Base-by-base conservation (phyloP, 2,888 invertebrate species). In the Prosopocoilus inquinatus region DNA sequence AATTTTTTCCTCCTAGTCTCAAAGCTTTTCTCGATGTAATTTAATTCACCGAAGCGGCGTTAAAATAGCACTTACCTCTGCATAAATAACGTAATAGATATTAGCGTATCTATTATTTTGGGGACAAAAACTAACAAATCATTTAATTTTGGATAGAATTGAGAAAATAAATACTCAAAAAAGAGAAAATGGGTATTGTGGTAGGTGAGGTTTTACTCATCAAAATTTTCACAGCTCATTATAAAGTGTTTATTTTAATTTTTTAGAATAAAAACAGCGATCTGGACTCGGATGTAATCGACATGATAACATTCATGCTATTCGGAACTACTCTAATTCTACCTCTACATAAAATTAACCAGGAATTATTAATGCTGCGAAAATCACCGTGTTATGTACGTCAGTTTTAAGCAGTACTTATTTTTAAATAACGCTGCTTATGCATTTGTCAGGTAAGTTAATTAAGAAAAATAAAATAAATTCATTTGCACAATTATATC, bases 251-350 rank as follows among this genome's bases (percentile, higher is more conserved):
- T 48, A 43, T 15, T n/a, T n/a, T n/a, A n/a, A 50, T 44, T 41
- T 49, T 54, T 45, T 50, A 57, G 56, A 43, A 51, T 43, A 41
- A 53, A 4, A 55, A 52, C 41, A 53, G 43, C 9, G 55, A 55
- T 2, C 34, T 59, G 45, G 55, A 53, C 13, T n/a, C 34, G 2
- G 78, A 79, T 47, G 78, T 82, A 46, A 75, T 82, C 34, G 85
- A 87, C 15, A 82, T 89, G 69, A 82, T 95, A 68, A 82, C 88
- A 45, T 78, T 92, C 71, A 77, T 94, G 53, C 76, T 96, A 60
- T 91, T 91, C 0, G 95, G 94, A 43, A 85, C 89, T 3, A 88
- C 92, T 0, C 58, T 77, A 38, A 60, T 77, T 11, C 57, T 64
- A 15, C 55, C 53, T 12, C 66, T 67, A 50, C 58, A 66, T 13